Conservation (phyloP, 2,797 vertebrate genomes). For the Manis javanica region DNA sequence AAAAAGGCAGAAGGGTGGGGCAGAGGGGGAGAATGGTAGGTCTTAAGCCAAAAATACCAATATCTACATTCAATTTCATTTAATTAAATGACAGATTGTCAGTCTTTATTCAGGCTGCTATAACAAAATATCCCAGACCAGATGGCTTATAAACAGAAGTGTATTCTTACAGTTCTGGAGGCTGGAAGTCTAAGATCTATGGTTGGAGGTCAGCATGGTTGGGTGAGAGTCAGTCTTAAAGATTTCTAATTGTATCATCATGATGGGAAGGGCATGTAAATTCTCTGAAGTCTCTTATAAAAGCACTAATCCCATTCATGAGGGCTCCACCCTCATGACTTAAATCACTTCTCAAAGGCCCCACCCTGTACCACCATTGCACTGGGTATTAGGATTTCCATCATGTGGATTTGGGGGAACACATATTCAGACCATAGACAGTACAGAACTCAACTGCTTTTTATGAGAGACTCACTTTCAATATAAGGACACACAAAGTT, state of each 20-base stretch:
- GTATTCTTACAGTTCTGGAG: background rate
- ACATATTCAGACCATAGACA: background rate
- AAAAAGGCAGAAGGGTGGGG: background rate
- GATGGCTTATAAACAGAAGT: background rate
- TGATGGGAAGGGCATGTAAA: background rate
- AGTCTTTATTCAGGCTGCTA: background rate
- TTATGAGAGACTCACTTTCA: background rate
- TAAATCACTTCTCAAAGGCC: background rate
- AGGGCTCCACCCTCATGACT: background rate
- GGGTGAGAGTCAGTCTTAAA: background rate
- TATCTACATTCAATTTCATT: conserved; percentile 10
- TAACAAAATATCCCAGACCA: background rate
- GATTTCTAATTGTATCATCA: background rate
- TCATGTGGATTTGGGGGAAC: background rate
- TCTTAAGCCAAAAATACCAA: background rate
- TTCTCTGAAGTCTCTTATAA: background rate
- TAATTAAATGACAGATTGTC: background rate
- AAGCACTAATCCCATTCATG: background rate
- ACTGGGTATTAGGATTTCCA: background rate
- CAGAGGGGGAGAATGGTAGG: background rate
- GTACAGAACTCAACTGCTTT: background rate
- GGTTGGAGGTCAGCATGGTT: background rate
- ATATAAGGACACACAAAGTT: background rate
- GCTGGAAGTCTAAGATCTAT: background rate
- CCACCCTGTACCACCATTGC: background rate